Evolutionary conservation across 1,140 invertebrate genomes (phyloP).

Genomic region (Stegodyphus dumicola): DNA sequence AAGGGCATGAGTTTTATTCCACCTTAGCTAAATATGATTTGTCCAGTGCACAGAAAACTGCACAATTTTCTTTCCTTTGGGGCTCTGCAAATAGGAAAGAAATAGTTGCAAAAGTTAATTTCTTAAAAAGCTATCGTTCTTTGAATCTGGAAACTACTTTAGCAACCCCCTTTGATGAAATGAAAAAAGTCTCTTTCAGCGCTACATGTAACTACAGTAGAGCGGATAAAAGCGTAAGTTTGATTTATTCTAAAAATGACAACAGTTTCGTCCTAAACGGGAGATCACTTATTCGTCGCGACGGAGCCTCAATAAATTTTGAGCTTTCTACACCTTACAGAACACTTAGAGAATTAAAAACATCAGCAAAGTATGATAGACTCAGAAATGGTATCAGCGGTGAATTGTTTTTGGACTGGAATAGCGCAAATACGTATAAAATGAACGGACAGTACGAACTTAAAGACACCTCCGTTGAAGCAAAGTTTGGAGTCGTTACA

Average conservation of each 20-base stretch:
- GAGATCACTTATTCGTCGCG: background rate
- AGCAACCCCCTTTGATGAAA: conserved; percentile 25
- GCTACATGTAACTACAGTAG: background rate
- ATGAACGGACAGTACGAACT: conserved; percentile 16
- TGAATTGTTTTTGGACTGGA: conserved; percentile 4
- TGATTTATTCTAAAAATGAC: conserved; percentile 10
- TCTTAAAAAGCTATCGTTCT: background rate
- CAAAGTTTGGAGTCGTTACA: conserved; percentile 10
- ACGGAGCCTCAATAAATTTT: conserved; percentile 3
- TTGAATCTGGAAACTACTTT: background rate
- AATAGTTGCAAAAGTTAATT: conserved; percentile 24
- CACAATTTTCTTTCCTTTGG: conserved; percentile 28
- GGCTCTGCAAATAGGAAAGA: conserved; percentile 30
- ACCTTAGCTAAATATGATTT: conserved; percentile 34
- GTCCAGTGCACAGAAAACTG: conserved; percentile 6
- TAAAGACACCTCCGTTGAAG: background rate
- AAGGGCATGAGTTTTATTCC: conserved; percentile 39
- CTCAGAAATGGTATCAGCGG: conserved; percentile 4
- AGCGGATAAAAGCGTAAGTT: background rate
- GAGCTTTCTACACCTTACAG: conserved; percentile 28
- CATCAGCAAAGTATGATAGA: conserved; percentile 26
- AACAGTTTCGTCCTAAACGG: conserved; percentile 5
- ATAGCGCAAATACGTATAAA: conserved; percentile 10
- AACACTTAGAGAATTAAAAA: conserved; percentile 1
- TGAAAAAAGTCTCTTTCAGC: background rate